A percentile compares a stretch with the other conserved stretches of the same genome.
phyloP scores from a whole-genome alignment of 2,113 vertebrate species.

The Drymodes brunneopygia region DNA sequence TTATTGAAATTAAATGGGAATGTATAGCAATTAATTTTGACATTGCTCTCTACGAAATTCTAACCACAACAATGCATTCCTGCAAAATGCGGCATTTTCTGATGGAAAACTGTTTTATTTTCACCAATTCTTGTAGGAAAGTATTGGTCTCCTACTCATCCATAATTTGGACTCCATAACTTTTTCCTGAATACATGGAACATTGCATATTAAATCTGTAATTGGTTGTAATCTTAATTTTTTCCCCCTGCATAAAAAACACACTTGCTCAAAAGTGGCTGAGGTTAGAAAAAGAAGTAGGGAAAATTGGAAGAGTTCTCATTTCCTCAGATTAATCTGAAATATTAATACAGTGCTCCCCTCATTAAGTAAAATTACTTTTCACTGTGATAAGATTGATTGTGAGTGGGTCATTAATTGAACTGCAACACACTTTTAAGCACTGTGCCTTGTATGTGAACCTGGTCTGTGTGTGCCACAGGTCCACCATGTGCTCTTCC shows the following conservation, averaged over 20 bases:
- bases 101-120: neutral
- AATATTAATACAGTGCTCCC: neutral
- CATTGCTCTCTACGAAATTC: neutral
- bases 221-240: neutral
- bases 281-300: neutral
- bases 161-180: neutral
- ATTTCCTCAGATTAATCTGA: neutral
- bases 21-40: neutral
- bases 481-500: neutral
- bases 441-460: neutral
- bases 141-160: neutral
- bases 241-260: neutral
- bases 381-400: neutral
- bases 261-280: neutral
- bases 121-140: neutral
- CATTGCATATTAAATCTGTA: neutral
- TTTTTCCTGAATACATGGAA: neutral
- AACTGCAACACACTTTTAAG: neutral
- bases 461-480: neutral
- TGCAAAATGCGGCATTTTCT: neutral
- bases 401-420: neutral
- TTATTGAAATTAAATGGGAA: neutral
- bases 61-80: neutral
- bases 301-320: neutral
- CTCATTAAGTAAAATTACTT: neutral